Evolutionary conservation across 2,797 vertebrate species (phyloP).

Genomic region (Pampus argenteus): DNA sequence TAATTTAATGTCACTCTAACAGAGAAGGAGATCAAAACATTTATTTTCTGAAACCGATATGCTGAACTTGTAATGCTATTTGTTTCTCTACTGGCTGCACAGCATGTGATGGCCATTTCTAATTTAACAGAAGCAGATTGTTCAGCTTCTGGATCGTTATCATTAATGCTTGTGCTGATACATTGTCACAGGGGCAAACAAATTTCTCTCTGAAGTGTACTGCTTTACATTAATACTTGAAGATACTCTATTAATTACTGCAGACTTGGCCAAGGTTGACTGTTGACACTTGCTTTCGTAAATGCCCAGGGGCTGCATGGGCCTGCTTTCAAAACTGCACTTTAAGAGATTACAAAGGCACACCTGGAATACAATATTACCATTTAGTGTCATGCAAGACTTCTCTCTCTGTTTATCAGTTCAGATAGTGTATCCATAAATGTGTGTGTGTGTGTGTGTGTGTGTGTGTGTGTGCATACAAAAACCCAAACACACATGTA

Average conservation of each 20-base stretch:
- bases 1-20: not conserved
- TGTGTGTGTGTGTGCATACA: conserved; percentile 3
- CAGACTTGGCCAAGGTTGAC: conserved; percentile 71
- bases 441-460: too few relatives aligned
- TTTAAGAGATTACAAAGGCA: conserved; percentile 78
- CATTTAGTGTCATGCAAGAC: conserved; percentile 62
- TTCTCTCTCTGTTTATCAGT: conserved; percentile 57
- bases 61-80: not conserved
- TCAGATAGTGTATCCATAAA: conserved; percentile 36
- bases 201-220: conserved; percentile 20
- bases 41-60: not conserved
- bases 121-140: conserved; percentile 20
- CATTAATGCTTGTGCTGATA: conserved; percentile 22
- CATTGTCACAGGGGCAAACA: conserved; percentile 31
- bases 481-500: conserved; percentile 13
- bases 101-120: not conserved
- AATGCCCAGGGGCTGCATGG: conserved; percentile 66
- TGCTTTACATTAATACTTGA: conserved; percentile 38
- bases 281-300: conserved; percentile 74
- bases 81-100: not conserved
- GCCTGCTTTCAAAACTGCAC: conserved; percentile 78
- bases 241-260: conserved; percentile 54
- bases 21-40: not conserved
- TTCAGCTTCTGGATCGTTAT: conserved; percentile 15
- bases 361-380: conserved; percentile 77